Evolutionary conservation across 92 coral and sea anemone species (phyloP).

Genomic region (Porites lobata): DNA sequence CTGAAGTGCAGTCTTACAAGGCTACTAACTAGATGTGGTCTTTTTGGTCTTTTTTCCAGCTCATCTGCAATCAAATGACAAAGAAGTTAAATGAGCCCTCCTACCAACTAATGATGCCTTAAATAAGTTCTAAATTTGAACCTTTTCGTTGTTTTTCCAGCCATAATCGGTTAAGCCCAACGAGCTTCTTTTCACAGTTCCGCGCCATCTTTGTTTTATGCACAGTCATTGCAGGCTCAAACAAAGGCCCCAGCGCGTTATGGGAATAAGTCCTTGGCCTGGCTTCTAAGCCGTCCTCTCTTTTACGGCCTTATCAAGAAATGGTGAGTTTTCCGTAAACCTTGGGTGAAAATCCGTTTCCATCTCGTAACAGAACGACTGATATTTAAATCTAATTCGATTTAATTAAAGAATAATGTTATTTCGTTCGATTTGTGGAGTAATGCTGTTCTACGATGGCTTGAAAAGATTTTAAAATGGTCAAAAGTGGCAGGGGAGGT

Average conservation of each 20-base stretch:
- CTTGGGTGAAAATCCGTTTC: conserved; percentile 58
- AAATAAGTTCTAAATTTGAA: not conserved
- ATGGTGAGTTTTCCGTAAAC: conserved; percentile 71
- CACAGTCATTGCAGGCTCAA: conserved; percentile 64
- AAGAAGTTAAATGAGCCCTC: not conserved
- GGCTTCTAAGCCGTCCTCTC: conserved; percentile 83
- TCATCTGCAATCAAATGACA: conserved; percentile 69
- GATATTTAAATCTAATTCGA: conserved; percentile 3
- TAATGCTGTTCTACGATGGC: not conserved
- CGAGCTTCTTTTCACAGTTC: conserved; percentile 89
- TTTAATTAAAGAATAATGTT: not conserved
- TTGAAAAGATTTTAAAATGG: not conserved
- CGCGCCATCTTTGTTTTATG: conserved; percentile 92
- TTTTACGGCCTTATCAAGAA: conserved; percentile 82
- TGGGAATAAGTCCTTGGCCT: conserved; percentile 51
- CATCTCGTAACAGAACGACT: conserved; percentile 53
- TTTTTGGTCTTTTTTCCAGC: conserved; percentile 73
- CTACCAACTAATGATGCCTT: not conserved
- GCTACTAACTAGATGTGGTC: conserved; percentile 91
- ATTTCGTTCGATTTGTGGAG: not conserved
- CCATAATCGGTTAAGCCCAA: conserved; percentile 90
- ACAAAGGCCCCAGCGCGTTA: conserved; percentile 7
- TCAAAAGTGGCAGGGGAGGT: not conserved
- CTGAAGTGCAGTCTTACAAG: not conserved
- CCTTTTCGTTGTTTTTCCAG: conserved; percentile 92